A percentile compares a stretch with the other conserved stretches of the same genome.
phyloP scores from a whole-genome alignment of 1,140 invertebrate genomes.

The Gonioctena quinquepunctata region DNA sequence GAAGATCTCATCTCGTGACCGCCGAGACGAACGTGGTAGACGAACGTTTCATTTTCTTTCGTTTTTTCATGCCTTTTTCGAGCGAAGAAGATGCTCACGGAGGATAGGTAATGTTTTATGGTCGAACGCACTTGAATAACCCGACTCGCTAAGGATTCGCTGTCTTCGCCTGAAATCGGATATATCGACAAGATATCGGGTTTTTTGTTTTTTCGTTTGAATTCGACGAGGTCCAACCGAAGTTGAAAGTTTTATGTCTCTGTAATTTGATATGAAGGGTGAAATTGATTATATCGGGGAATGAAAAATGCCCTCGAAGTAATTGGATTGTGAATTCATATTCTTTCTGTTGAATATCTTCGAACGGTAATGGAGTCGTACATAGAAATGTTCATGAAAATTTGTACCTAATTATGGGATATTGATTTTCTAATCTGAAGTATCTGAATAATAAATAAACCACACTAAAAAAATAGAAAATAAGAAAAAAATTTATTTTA shows the following conservation, averaged over 20 bases:
- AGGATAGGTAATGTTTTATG: slow-evolving; percentile 12
- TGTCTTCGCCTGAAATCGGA: slow-evolving; percentile 5
- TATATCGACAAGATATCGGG: background rate
- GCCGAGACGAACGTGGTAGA: slow-evolving; percentile 10
- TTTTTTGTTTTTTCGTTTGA: background rate
- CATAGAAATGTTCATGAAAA: no score
- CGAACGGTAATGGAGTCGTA: no score
- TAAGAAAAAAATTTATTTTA: no score
- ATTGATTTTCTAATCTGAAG: no score
- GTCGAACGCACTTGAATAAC: background rate
- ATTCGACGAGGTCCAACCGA: no score
- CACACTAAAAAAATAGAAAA: no score
- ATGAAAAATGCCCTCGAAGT: background rate
- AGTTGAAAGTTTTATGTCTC: background rate
- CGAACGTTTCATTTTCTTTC: slow-evolving; percentile 8
- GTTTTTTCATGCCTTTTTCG: slow-evolving; percentile 10
- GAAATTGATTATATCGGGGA: background rate
- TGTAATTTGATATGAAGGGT: background rate
- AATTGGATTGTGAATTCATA: no score
- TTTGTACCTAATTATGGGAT: no score
- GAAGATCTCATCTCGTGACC: slow-evolving; percentile 16
- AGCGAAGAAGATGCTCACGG: slow-evolving; percentile 2
- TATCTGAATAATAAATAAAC: no score
- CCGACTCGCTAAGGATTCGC: background rate
- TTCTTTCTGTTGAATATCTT: no score